Evolutionary conservation across 2,797 vertebrate genomes (phyloP).

Genomic region (Eulemur rubriventer): DNA sequence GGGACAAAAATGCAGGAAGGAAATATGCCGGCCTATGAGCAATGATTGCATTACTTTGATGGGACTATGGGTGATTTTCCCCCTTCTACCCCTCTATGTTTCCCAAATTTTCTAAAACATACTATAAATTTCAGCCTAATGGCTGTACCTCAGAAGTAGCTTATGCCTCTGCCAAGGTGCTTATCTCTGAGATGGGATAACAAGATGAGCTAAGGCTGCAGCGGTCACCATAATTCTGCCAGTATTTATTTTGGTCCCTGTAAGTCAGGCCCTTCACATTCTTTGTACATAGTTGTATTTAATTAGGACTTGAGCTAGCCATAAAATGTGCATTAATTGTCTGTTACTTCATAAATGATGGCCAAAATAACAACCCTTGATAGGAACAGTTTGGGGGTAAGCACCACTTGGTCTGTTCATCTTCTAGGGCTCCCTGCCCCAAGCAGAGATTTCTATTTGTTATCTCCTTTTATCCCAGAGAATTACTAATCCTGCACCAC

Average conservation of each 20-base stretch:
- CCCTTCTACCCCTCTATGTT: background rate
- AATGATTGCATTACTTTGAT: background rate
- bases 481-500: constrained; percentile 78
- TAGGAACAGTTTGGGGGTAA: constrained; percentile 74
- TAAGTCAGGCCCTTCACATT: constrained; percentile 78
- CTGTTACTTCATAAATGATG: constrained; percentile 83
- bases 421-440: constrained; percentile 74
- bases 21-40: background rate
- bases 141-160: background rate
- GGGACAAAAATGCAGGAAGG: background rate
- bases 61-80: background rate
- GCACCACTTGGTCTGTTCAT: constrained; percentile 76
- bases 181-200: constrained; percentile 52
- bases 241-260: constrained; percentile 75
- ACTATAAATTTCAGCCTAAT: background rate
- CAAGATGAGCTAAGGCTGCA: constrained; percentile 31
- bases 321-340: constrained; percentile 84
- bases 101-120: background rate
- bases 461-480: constrained; percentile 80
- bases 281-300: constrained; percentile 85
- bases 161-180: constrained; percentile 26
- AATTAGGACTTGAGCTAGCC: constrained; percentile 82
- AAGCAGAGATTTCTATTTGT: constrained; percentile 77
- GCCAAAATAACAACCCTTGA: constrained; percentile 81
- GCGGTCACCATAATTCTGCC: constrained; percentile 58